These are phyloP conservation scores for Ceyx melanurus DNA, from an alignment of 2,113 vertebrate species.

Conservation along the genomic window DNA sequence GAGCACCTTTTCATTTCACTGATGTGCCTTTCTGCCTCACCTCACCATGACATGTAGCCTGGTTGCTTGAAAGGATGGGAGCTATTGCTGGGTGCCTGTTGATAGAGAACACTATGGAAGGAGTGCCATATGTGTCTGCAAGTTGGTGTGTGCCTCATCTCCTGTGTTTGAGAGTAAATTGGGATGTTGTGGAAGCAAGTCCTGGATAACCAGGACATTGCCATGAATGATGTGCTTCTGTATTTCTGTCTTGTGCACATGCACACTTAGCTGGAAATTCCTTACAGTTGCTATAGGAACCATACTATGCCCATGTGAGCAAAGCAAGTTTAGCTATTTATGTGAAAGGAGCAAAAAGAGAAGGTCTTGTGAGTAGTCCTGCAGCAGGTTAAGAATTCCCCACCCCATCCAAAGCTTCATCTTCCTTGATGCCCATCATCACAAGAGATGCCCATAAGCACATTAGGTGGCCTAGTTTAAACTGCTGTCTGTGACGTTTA, in stretches of 20 bases:
- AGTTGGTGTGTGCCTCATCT: not conserved
- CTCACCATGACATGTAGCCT: not conserved
- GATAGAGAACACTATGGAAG: not conserved
- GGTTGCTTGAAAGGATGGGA: not conserved
- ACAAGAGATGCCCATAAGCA: not conserved
- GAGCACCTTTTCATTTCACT: not conserved
- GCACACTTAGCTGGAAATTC: not conserved
- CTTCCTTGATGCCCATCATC: not conserved
- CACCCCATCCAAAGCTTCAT: not conserved
- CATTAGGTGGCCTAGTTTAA: not conserved
- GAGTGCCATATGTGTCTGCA: not conserved
- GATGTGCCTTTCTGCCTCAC: not conserved
- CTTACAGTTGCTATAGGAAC: conserved; percentile 19
- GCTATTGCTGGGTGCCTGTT: not conserved
- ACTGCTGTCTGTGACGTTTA: not conserved
- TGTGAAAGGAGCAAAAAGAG: not conserved
- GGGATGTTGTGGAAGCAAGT: not conserved
- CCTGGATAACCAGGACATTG: not conserved
- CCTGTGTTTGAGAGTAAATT: not conserved
- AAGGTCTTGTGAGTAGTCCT: not conserved
- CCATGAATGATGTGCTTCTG: not conserved
- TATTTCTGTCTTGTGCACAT: not conserved
- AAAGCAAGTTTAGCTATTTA: not conserved
- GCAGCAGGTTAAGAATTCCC: not conserved
- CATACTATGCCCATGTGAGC: not conserved